Conservation (phyloP, 1,140 invertebrate species). For the Belonocnema kinseyi region DNA sequence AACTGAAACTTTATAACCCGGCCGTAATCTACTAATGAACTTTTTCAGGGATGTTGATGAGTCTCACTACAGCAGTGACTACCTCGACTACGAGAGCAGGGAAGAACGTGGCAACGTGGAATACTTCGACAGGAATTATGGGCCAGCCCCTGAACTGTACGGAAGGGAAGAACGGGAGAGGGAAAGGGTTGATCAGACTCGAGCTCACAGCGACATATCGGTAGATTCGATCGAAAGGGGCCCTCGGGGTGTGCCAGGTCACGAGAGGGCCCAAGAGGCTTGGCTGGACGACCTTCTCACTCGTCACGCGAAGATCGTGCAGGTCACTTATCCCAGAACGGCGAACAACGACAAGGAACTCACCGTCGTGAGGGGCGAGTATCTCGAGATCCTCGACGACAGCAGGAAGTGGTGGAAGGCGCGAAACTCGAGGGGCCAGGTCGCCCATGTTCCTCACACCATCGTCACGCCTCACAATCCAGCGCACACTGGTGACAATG, state of each 20-base stretch:
- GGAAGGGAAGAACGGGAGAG: constrained; percentile 65
- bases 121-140: constrained; percentile 76
- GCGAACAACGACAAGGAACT: constrained; percentile 99
- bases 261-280: constrained; percentile 76
- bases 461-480: constrained; percentile 88
- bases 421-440: constrained; percentile 89
- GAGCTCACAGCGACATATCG: constrained; percentile 84
- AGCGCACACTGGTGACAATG: constrained; percentile 71
- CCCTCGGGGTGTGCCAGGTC: constrained; percentile 68
- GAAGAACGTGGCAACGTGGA: constrained; percentile 72
- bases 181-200: constrained; percentile 66
- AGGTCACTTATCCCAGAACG: constrained; percentile 95
- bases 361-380: constrained; percentile 95
- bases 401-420: constrained; percentile 99
- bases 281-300: constrained; percentile 87
- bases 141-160: constrained; percentile 70
- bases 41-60: constrained; percentile 70
- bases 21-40: not conserved
- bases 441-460: constrained; percentile 97
- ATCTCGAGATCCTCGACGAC: constrained; percentile 95
- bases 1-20: too few relatives aligned
- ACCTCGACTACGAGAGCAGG: constrained; percentile 77
- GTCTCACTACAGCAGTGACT: constrained; percentile 79
- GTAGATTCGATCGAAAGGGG: constrained; percentile 85
- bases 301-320: constrained; percentile 88